Evolutionary conservation across 2,797 vertebrate species (phyloP), one percentile per base, ranked within the genome.

Genomic region (Parauchenoglanis ngamensis): DNA sequence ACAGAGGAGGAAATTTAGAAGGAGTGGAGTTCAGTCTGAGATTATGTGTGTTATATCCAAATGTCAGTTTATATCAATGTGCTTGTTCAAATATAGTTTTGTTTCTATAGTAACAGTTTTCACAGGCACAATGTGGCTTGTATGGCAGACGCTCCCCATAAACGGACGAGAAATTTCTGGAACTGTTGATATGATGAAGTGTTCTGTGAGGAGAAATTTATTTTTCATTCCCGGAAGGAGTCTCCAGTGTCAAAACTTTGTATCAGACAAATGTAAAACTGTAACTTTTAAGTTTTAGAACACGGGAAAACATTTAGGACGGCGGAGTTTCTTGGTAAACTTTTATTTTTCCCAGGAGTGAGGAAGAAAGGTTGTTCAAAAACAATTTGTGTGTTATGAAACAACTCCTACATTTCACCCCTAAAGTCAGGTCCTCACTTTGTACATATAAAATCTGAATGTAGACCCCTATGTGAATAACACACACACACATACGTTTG

Each of bases 61-160:
- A 57, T 35, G 19, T 40, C 54, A 23, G 28, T 57, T 23, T 10
- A 56, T 21, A 56, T 57, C 35, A 28, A 76, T 49, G 46, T 52
- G 28, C 73, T 52, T 2, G 11, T n/a, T 52, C 46, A 7, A 76
- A 76, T 78, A 35, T 57, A 6, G 5, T 31, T 57, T 35, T 35
- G 54, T 78, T 78, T 35, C 76, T 57, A 78, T 78, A 78, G 76
- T 35, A 23, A 78, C 76, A 21, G 31, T 23, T 79, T 40, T 31
- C 77, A 23, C 25, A 52, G 19, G 13, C 40, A 73, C 10, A 46
- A 19, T 12, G 21, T 49, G 23, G n/a, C 44, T 46, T 46, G 11
- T 46, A 73, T 46, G 13, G 21, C 1, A 2, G 72, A 67, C 28
- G 15, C 4, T 28, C 63, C 63, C 7, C 31, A 40, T 40, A 21